Base-by-base conservation (phyloP, 2,888 invertebrate species). In the Philaethria dido region DNA sequence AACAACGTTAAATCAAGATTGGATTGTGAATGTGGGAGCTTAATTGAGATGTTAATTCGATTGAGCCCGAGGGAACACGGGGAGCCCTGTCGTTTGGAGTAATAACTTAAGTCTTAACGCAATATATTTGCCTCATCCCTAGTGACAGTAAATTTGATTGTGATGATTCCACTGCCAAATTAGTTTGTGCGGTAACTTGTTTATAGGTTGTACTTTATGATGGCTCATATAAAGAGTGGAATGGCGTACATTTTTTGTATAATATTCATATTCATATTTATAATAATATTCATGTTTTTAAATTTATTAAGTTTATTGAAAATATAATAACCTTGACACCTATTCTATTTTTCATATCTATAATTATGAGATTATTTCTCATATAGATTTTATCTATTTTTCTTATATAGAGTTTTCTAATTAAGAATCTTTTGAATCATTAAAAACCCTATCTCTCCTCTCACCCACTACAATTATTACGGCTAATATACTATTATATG, bases 21-120 rank as follows among this genome's bases (percentile, higher is more conserved):
- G 73, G 71, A 74, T 73, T 71, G 70, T 68, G 68, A 72, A 72
- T 70, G 68, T 72, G 73, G 54, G 69, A 67, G 70, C 70, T 72
- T 74, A 75, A 75, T 72, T 72, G 74, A 68, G 74, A 72, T 70
- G 74, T 70, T 76, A 76, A 76, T 76, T 73, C 69, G 71, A 76
- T 75, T 74, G 66, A 62, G 69, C 68, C 66, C 71, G 62, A 60
- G 69, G 69, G 68, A 67, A 63, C 62, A 66, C 54, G 61, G 68
- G 50, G 64, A 67, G 63, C 57, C 18, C 61, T 63, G 65, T 68
- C 68, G 66, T 69, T 61, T 63, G 66, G 59, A 61, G 57, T 66
- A 68, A 67, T 69, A 68, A 68, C 64, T 69, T 69, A 68, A 69
- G 69, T 66, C 66, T 63, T 69, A 70, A 72, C 63, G 64, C 66